These are phyloP conservation scores for Dendroctonus ponderosae DNA, from an alignment of 1,140 invertebrate genomes.

Conservation along the genomic window DNA sequence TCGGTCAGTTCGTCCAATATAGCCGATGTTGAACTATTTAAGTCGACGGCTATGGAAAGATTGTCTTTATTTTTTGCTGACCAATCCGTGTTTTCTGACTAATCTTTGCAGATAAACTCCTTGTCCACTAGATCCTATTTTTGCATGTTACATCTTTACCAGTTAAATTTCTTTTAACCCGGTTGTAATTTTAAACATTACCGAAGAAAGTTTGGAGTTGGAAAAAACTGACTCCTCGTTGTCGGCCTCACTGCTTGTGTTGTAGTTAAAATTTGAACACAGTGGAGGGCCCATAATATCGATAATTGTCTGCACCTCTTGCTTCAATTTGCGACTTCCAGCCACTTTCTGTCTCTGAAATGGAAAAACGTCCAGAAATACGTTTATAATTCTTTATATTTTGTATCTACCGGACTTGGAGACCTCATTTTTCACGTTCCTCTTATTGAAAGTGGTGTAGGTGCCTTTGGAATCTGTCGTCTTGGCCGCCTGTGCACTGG, in stretches of 20 bases:
- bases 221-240: slow-evolving; percentile 35
- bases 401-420: neutral
- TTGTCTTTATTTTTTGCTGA: slow-evolving; percentile 7
- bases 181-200: slow-evolving; percentile 7
- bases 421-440: neutral
- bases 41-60: slow-evolving; percentile 14
- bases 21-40: slow-evolving; percentile 7
- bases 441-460: neutral
- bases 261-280: slow-evolving; percentile 17
- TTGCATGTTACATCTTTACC: too few species aligned
- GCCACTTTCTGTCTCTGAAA: slow-evolving; percentile 29
- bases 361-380: neutral
- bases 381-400: neutral
- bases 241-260: slow-evolving; percentile 37
- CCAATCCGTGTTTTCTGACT: slow-evolving; percentile 5
- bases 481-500: neutral
- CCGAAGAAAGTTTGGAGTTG: slow-evolving; percentile 20
- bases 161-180: neutral
- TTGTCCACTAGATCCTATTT: slow-evolving; percentile 4
- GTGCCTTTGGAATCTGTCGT: neutral
- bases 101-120: slow-evolving; percentile 5
- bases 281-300: slow-evolving; percentile 39
- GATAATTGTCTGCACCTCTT: slow-evolving; percentile 37
- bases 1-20: slow-evolving; percentile 18
- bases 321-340: slow-evolving; percentile 33